A percentile compares a stretch with the other conserved stretches of the same genome.
Conservation (phyloP, 2,888 invertebrate genomes). For the Adela reaumurella region DNA sequence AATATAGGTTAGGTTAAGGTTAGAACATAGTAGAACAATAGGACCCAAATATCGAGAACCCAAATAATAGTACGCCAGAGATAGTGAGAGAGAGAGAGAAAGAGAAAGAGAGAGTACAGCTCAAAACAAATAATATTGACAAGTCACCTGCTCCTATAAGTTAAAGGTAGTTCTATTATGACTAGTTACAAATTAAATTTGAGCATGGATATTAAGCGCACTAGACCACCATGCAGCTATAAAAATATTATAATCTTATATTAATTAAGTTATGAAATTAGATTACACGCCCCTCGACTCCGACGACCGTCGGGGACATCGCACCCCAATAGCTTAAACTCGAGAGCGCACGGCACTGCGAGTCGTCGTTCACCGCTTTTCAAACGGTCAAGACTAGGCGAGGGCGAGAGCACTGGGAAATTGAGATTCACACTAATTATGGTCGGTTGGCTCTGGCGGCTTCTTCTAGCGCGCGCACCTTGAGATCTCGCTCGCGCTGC, state of each 20-base stretch:
- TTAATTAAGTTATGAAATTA: conserved; percentile 39
- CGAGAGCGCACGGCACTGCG: too few species aligned
- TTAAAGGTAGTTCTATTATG: conserved; percentile 24
- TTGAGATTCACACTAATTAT: conserved; percentile 15
- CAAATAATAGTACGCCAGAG: too few species aligned
- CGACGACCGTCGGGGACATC: too few species aligned
- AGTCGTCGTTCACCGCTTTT: conserved; percentile 4
- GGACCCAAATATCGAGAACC: too few species aligned
- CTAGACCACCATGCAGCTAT: conserved; percentile 49
- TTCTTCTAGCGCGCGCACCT: conserved; percentile 81
- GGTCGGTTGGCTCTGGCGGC: conserved; percentile 67
- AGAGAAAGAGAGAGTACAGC: too few species aligned
- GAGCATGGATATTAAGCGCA: conserved; percentile 52
- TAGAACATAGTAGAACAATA: too few species aligned
- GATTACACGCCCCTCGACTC: conserved; percentile 40
- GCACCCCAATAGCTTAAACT: too few species aligned
- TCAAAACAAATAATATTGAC: not conserved
- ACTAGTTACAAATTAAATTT: conserved; percentile 53
- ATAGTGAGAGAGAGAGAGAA: conserved; percentile 10
- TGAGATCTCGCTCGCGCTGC: conserved; percentile 81
- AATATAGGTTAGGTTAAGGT: too few species aligned
- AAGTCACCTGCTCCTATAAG: not conserved
- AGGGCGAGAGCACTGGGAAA: not conserved
- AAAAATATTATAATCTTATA: conserved; percentile 40
- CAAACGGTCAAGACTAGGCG: not conserved